Conservation (phyloP, 1,140 invertebrate species). For the Scaptomyza montana region DNA sequence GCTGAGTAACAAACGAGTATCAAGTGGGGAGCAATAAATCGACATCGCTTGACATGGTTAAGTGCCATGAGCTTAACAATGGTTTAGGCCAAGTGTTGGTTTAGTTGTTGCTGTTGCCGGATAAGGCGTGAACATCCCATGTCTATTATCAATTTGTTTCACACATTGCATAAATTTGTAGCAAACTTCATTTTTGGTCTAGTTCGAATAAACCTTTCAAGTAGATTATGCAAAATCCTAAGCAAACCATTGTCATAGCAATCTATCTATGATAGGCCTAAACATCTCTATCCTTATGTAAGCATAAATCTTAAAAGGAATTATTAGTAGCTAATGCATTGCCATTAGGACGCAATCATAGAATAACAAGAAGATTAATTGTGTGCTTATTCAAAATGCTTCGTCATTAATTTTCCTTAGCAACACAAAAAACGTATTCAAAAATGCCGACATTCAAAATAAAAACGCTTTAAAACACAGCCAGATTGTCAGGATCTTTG, state of each 20-base stretch:
- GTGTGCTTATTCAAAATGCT: slow-evolving; percentile 63
- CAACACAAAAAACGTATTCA: background rate
- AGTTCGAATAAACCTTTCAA: slow-evolving; percentile 5
- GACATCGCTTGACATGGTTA: slow-evolving; percentile 46
- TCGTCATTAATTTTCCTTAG: slow-evolving; percentile 68
- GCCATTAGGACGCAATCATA: slow-evolving; percentile 30
- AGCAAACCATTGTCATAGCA: background rate
- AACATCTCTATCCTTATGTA: slow-evolving; percentile 8
- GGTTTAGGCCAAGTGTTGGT: slow-evolving; percentile 27
- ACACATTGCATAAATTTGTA: slow-evolving; percentile 25
- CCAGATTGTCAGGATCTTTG: slow-evolving; percentile 34
- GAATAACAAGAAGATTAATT: slow-evolving; percentile 77
- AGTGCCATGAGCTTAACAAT: slow-evolving; percentile 52
- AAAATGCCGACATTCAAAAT: slow-evolving; percentile 1
- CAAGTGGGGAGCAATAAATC: slow-evolving; percentile 46
- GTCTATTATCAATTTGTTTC: slow-evolving; percentile 26
- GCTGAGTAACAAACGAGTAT: slow-evolving; percentile 29
- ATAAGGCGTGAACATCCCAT: background rate
- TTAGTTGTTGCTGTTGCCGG: background rate
- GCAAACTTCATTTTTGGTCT: too few species aligned
- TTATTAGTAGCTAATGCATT: slow-evolving; percentile 56
- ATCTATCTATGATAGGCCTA: background rate
- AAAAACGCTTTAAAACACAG: slow-evolving; percentile 25
- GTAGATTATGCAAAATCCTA: background rate
- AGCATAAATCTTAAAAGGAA: slow-evolving; percentile 33